Percentiles rank a stretch among this genome's conserved stretches.
phyloP scores from a whole-genome alignment of 2,888 invertebrate species.

The Sarcophaga subvicina region DNA sequence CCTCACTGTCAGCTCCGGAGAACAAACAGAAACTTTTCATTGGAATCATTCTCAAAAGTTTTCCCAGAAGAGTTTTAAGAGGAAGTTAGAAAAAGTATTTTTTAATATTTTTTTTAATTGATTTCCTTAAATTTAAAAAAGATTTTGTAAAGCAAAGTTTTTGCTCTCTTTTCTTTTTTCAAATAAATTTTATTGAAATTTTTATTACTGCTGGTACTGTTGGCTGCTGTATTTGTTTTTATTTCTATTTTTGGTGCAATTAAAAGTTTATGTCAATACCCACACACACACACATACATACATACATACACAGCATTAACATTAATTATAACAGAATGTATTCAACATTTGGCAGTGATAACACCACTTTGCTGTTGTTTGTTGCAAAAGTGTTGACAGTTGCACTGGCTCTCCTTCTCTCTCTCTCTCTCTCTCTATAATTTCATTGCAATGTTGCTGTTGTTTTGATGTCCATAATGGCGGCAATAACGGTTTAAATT shows the following conservation, averaged over 20 bases:
- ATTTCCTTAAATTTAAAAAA: no score
- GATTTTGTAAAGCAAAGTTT: no score
- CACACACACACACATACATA: background rate
- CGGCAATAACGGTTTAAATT: background rate
- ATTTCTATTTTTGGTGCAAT: slow-evolving; percentile 43
- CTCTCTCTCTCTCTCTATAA: no score
- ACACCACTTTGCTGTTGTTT: background rate
- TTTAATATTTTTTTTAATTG: background rate
- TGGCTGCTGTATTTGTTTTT: slow-evolving; percentile 13
- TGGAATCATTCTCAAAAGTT: no score
- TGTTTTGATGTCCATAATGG: background rate
- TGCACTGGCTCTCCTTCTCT: background rate
- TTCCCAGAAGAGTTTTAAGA: no score
- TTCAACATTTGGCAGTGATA: background rate
- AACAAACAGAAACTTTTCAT: no score
- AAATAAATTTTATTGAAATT: slow-evolving; percentile 35
- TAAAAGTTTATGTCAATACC: slow-evolving; percentile 62
- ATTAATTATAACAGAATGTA: no score
- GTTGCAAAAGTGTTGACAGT: background rate
- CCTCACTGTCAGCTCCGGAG: no score
- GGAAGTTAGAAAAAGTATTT: no score
- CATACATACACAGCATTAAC: no score
- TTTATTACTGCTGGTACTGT: slow-evolving; percentile 26
- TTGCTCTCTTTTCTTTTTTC: background rate
- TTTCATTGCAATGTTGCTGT: background rate